Base-by-base conservation (phyloP, 2,888 invertebrate genomes). In the Polyploca ridens region DNA sequence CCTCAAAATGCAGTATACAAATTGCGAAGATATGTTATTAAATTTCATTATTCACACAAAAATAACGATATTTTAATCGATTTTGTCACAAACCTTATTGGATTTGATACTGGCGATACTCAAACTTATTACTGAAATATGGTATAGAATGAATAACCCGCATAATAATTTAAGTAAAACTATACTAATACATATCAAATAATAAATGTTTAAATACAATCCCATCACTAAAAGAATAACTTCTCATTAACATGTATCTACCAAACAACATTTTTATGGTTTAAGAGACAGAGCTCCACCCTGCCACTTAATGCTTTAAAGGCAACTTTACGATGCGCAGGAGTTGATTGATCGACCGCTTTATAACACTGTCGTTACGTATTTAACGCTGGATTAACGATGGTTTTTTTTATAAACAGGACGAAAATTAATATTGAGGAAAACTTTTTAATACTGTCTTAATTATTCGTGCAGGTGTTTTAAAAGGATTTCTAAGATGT, bases 301-400 rank as follows among this genome's bases (percentile, higher is more conserved):
- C 41, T 38, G 60, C 63, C 66, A 49, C 65, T 65, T 64, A 66
- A 66, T 60, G 19, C 59, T 41, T 61, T 62, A 54, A 67, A 62
- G 33, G 33, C 38, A 57, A 54, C 59, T 76, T 74, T 71, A 74
- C 64, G 68, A 70, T 73, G 69, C 67, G 68, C 71, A 64, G 44
- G 62, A 74, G 66, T 74, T 69, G 73, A 76, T 74, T 66, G 77
- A 76, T 69, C 69, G 67, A 33, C 16, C 27, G 64, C 16, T 71
- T 76, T 69, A 74, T 64, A 27, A 35, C 62, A 0, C 58, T 64
- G 66, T 75, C 66, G 68, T 76, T 71, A 69, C 66, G 65, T 67
- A 63, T 68, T 69, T 49, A n/a, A n/a, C 59, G 35, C 54, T 62
- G 41, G 60, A 73, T 73, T 72, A 70, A 75, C 70, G 66, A 64